These are phyloP conservation scores for Drosophila equinoxialis DNA, from an alignment of 1,140 invertebrate genomes.

Conservation along the genomic window DNA sequence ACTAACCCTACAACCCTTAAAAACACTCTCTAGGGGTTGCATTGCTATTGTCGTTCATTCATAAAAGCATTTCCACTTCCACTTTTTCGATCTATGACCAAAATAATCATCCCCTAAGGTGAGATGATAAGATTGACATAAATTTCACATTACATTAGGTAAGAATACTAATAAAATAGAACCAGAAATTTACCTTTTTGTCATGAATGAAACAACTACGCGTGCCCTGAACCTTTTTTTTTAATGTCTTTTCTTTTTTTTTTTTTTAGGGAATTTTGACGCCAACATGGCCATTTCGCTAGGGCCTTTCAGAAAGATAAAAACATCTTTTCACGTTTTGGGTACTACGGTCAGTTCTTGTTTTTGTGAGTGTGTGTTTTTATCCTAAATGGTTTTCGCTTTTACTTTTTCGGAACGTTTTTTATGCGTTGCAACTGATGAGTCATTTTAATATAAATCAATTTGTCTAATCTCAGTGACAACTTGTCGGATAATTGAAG, in stretches of 20 bases:
- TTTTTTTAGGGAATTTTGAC: conserved; percentile 72
- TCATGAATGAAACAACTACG: conserved; percentile 68
- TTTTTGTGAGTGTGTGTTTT: conserved; percentile 19
- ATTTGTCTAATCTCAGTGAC: conserved; percentile 69
- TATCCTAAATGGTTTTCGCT: conserved; percentile 44
- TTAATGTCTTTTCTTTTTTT: conserved; percentile 22
- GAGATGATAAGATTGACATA: conserved; percentile 78
- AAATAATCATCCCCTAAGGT: conserved; percentile 25
- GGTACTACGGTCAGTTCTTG: conserved; percentile 15
- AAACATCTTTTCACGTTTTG: conserved; percentile 68
- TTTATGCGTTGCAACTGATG: conserved; percentile 52
- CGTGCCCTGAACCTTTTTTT: conserved; percentile 36
- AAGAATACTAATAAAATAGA: conserved; percentile 6
- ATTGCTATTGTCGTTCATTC: conserved; percentile 49
- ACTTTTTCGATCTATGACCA: conserved; percentile 26
- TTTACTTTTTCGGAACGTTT: conserved; percentile 20
- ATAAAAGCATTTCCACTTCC: conserved; percentile 48
- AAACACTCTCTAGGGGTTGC: conserved; percentile 37
- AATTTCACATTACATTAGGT: conserved; percentile 73
- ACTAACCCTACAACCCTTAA: conserved; percentile 38
- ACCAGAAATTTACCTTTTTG: conserved; percentile 42
- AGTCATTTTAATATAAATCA: conserved; percentile 77
- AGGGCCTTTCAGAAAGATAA: conserved; percentile 72
- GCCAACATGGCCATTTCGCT: conserved; percentile 71
- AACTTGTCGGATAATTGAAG: conserved; percentile 33